Evolutionary conservation across 2,888 invertebrate genomes (phyloP).

Genomic region (Drosophila macrothrix): DNA sequence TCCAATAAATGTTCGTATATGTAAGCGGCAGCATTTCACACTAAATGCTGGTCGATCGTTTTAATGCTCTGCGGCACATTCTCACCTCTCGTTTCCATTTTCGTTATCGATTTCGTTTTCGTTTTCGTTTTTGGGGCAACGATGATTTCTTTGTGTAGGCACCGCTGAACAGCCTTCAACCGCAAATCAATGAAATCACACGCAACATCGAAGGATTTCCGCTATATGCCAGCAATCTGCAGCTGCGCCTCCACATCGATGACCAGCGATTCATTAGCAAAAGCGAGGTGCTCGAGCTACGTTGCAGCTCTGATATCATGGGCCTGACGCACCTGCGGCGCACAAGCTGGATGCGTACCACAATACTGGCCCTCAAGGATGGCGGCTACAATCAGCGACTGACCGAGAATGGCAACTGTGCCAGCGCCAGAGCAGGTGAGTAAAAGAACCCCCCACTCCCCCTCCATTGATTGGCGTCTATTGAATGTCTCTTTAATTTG

Average conservation of each 20-base stretch:
- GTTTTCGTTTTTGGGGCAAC: conserved; percentile 6
- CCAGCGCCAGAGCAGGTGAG: conserved; percentile 57
- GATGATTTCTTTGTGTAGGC: conserved; percentile 69
- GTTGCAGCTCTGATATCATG: conserved; percentile 83
- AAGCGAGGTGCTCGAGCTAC: conserved; percentile 83
- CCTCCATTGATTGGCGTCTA: neutral
- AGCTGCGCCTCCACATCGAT: conserved; percentile 84
- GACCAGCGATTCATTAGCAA: conserved; percentile 83
- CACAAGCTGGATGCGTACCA: conserved; percentile 80
- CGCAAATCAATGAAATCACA: conserved; percentile 84
- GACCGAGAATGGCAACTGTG: conserved; percentile 73
- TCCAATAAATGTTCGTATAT: conserved; percentile 1
- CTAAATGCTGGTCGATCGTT: conserved; percentile 18
- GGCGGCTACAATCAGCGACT: conserved; percentile 84
- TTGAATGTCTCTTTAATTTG: neutral
- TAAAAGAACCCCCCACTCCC: neutral
- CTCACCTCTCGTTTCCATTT: neutral
- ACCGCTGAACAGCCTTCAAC: conserved; percentile 80
- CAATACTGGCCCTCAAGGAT: conserved; percentile 83
- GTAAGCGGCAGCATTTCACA: neutral
- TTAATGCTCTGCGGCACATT: conserved; percentile 1
- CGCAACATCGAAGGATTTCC: conserved; percentile 83
- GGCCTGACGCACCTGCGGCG: conserved; percentile 78
- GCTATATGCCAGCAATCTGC: conserved; percentile 83
- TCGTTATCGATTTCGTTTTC: neutral